Evolutionary conservation across 2,797 vertebrate species (phyloP).

Genomic region (Malacoraja senta): DNA sequence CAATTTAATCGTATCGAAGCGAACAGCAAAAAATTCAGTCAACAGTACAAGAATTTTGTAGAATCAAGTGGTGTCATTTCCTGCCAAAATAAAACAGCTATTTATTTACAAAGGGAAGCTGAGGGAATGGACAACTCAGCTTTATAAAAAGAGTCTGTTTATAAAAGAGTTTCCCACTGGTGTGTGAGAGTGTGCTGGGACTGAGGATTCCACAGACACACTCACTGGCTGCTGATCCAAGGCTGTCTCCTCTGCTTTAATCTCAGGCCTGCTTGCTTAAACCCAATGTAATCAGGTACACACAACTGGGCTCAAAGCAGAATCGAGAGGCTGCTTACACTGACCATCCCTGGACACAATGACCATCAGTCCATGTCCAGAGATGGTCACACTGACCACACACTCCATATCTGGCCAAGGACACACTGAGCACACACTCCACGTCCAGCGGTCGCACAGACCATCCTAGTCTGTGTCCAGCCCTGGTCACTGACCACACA

Average conservation of each 20-base stretch:
- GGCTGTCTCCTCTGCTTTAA: neutral
- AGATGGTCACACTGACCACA: too few species aligned
- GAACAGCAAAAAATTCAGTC: conserved; percentile 35
- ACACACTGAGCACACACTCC: too few species aligned
- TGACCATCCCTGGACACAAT: too few species aligned
- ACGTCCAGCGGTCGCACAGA: too few species aligned
- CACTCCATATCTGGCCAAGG: too few species aligned
- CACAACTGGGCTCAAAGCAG: neutral
- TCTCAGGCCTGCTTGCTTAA: neutral
- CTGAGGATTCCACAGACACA: neutral
- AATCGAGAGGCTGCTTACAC: too few species aligned
- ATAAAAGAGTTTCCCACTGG: neutral
- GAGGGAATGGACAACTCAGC: neutral
- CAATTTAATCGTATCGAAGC: conserved; percentile 35
- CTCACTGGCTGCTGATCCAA: neutral
- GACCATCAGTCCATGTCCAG: neutral
- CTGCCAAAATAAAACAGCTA: conserved; percentile 31
- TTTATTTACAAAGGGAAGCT: conserved; percentile 31
- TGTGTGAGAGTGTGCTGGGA: neutral
- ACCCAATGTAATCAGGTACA: neutral
- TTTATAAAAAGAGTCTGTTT: conserved; percentile 1
- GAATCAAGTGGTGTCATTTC: neutral
- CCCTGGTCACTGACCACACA: too few species aligned
- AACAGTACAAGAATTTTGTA: neutral
- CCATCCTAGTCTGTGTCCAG: too few species aligned